These are phyloP conservation scores for Cantharis lateralis DNA, from an alignment of 2,888 invertebrate species.

Conservation along the genomic window DNA sequence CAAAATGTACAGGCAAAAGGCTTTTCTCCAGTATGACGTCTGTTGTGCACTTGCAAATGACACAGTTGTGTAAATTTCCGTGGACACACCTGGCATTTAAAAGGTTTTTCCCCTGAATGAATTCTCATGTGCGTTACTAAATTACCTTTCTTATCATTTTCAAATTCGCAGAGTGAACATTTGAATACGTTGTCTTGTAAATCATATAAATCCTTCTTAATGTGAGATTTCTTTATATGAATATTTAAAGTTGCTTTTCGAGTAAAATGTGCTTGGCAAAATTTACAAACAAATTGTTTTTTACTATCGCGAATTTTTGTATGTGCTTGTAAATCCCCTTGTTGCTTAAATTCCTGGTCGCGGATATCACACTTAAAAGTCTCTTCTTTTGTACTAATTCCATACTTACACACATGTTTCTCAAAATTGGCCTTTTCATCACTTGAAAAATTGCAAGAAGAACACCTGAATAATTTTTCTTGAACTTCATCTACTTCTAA, in stretches of 20 bases:
- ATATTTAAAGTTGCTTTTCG: neutral
- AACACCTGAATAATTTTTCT: neutral
- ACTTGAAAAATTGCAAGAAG: neutral
- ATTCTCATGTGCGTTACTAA: neutral
- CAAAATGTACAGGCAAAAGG: neutral
- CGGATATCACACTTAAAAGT: neutral
- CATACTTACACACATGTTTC: neutral
- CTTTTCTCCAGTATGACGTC: neutral
- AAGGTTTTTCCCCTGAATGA: neutral
- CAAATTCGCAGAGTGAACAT: neutral
- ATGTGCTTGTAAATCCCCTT: too few relatives aligned
- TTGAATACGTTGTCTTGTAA: neutral
- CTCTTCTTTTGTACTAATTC: neutral
- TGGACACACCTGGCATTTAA: neutral
- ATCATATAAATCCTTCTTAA: neutral
- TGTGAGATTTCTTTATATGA: neutral
- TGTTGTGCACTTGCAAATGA: neutral
- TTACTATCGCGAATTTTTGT: too few relatives aligned
- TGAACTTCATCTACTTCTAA: neutral
- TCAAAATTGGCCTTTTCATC: neutral
- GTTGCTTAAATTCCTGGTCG: neutral
- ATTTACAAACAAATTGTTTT: too few relatives aligned
- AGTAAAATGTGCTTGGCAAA: too few relatives aligned
- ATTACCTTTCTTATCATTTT: neutral
- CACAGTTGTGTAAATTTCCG: neutral